Conservation (phyloP, 2,113 vertebrate genomes). For the Lamprologus sp. region DNA sequence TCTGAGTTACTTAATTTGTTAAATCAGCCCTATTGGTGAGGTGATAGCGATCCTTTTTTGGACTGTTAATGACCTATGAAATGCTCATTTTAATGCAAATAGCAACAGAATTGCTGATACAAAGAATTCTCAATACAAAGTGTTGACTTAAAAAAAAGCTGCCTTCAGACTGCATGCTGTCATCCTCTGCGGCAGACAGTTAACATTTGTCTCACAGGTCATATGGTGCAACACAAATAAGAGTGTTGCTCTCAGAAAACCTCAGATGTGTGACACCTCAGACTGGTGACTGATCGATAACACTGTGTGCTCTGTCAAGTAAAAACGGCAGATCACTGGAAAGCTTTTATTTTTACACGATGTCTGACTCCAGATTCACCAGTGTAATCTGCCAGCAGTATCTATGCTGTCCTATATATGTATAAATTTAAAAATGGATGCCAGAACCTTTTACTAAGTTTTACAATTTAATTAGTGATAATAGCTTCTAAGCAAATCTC, state of each 20-base stretch:
- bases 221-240: background rate
- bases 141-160: background rate
- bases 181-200: background rate
- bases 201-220: background rate
- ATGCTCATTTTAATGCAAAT: accelerated
- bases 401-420: background rate
- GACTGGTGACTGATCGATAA: background rate
- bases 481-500: accelerated
- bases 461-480: background rate
- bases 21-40: background rate
- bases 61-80: background rate
- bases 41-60: background rate
- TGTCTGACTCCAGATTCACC: background rate
- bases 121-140: background rate
- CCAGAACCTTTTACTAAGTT: background rate
- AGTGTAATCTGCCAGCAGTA: background rate
- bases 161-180: background rate
- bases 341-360: background rate
- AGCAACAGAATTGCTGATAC: background rate
- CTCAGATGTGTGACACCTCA: background rate
- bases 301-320: background rate
- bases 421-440: accelerated
- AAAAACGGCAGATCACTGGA: background rate
- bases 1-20: background rate
- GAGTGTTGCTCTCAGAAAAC: background rate